Evolutionary conservation across 2,113 vertebrate genomes (phyloP), one percentile per base, ranked within the genome.

Genomic region (Heterocephalus glaber): DNA sequence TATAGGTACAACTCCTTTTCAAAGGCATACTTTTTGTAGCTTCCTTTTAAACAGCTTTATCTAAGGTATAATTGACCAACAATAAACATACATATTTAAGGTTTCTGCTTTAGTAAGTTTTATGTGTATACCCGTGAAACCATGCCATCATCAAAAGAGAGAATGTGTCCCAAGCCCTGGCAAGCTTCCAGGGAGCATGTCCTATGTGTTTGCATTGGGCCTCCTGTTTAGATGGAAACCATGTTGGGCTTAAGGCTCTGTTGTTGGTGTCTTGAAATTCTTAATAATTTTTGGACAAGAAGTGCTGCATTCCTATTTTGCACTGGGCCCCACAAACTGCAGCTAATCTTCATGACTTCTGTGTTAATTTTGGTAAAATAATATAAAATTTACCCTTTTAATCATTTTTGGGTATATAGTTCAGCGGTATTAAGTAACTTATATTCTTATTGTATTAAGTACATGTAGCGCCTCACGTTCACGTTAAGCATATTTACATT

Each of bases 1-100:
- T 0, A 5, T 1, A 2, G 2, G 26, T 2, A 3, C 24, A 4
- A 0, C 56, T 49, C 17, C 13, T 80, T 35, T 22, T 3, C 81
- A 58, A 72, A 81, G 47, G 14, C 4, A 1, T 19, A 0, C 11
- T 38, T 28, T 35, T 56, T 20, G 24, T 44, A 20, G 3, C 60
- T 77, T 52, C 22, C 28, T 19, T 22, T 61, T 26, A 65, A 89
- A 70, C 7, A 24, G 33, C 8, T 4, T 38, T 30, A 61, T 35
- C 16, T 26, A 38, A 58, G 13, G 9, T 35, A 2, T 14, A 24
- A 38, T 41, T 3, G 0, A 65, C 20, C 26, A 56, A 61, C 30
- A 26, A 28, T 44, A 58, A 70, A 56, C 17, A 47, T 1, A 65
- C 7, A 4, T 11, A 7, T 5, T n/a, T 58, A 30, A 86, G 5